Base-by-base conservation (phyloP, 2,797 vertebrate genomes). In the Tympanoctomys barrerae region DNA sequence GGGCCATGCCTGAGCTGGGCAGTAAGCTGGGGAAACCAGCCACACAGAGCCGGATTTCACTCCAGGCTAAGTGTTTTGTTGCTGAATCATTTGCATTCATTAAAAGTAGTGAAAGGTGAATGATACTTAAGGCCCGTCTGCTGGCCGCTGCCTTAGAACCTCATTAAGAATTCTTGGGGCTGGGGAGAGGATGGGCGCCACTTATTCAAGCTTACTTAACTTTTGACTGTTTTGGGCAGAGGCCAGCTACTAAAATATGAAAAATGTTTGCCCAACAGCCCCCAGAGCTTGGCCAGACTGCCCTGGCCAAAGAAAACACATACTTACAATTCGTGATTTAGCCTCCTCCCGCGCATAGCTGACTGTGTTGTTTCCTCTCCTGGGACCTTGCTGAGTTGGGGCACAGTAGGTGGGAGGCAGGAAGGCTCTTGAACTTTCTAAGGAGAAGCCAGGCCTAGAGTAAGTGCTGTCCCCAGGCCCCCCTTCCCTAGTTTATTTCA, bases 211-310 rank as follows among this genome's bases (percentile, higher is more conserved):
- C 75, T 92, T 97, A 75, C 97, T 97, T 96, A 96, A 97, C 96
- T 97, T 97, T 94, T 97, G 97, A 96, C 97, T 98, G 96, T 96
- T 77, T 96, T 97, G 98, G 96, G 97, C 93, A 90, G 36, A 70
- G 73, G 86, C 94, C 70, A 86, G 24, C 91, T 61, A 26, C 87
- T 97, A 95, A 98, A 98, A 98, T 97, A 97, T 97, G 97, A 98
- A 97, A 94, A 85, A 96, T 97, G 78, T 95, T 97, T 97, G 96
- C 95, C 97, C 90, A 95, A 91, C 92, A 97, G 95, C 95, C 59
- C 94, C 95, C 96, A 94, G 94, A 95, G 90, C 77, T 89, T 89
- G 95, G 87, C 94, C 90, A 49, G 94, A 89, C 7, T 2, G 93
- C 92, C 96, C 24, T 1, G 85, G 97, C 49, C 84, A 97, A 98